These are phyloP conservation scores for Syngnathus typhle DNA, from an alignment of 2,113 vertebrate species.

Conservation along the genomic window DNA sequence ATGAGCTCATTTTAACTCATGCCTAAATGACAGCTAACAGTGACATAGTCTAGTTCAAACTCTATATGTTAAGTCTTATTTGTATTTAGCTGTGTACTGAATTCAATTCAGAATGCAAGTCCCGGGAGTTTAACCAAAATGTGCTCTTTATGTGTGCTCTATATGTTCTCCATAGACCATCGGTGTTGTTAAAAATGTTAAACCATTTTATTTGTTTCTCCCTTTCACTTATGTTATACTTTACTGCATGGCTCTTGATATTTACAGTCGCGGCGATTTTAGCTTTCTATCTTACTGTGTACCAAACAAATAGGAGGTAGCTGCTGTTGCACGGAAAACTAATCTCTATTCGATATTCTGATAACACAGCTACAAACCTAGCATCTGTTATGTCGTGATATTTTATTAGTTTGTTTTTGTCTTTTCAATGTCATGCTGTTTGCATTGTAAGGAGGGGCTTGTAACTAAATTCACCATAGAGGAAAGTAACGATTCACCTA, in stretches of 20 bases:
- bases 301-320: not conserved
- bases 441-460: not conserved
- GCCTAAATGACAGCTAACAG: not conserved
- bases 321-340: constrained; percentile 4
- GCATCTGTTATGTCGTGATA: constrained; percentile 22
- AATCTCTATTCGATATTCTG: not conserved
- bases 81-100: not conserved
- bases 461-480: not conserved
- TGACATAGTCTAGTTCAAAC: not conserved
- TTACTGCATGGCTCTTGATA: not conserved
- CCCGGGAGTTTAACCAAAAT: constrained; percentile 9
- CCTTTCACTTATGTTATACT: constrained; percentile 3
- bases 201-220: constrained; percentile 7
- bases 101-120: not conserved
- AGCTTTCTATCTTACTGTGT: not conserved
- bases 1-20: not conserved
- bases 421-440: not conserved
- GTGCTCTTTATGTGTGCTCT: not conserved
- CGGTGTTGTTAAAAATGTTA: not conserved
- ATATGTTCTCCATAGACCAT: constrained; percentile 9
- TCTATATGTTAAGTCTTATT: not conserved
- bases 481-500: not conserved
- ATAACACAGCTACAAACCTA: constrained; percentile 12
- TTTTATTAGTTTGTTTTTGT: not conserved
- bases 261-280: not conserved